Percentiles rank a stretch among this genome's conserved stretches.
These are phyloP conservation scores for Neopelma chrysocephalum DNA, from an alignment of 2,797 vertebrate species.

Conservation along the genomic window DNA sequence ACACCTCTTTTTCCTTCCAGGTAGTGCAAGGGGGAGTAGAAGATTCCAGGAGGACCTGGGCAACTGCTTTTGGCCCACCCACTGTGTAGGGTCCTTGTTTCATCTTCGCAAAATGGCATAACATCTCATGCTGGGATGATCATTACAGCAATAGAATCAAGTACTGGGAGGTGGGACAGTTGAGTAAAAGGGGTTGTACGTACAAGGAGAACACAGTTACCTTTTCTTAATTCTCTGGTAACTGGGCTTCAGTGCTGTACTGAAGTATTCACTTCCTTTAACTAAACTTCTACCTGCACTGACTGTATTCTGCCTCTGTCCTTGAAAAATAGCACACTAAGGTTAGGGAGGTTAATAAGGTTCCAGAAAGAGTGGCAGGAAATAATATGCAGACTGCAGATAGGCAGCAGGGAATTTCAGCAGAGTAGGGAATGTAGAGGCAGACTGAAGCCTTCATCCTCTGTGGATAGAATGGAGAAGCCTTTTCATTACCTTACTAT, in stretches of 20 bases:
- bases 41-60: not conserved
- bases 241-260: not conserved
- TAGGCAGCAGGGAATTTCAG: not conserved
- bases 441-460: not conserved
- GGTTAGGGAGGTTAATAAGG: not conserved
- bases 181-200: not conserved
- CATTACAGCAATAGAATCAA: not conserved
- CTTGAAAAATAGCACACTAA: not conserved
- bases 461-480: not conserved
- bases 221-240: not conserved
- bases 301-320: not conserved
- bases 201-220: not conserved
- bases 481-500: not conserved
- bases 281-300: not conserved
- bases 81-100: not conserved
- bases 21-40: not conserved
- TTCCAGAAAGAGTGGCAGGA: not conserved
- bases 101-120: not conserved
- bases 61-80: not conserved
- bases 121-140: not conserved
- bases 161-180: not conserved
- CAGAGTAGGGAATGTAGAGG: too few relatives aligned
- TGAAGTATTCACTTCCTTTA: not conserved
- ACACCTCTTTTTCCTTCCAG: not conserved
- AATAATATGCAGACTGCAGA: not conserved